Base-by-base conservation (phyloP, 2,113 vertebrate genomes). In the Thymallus thymallus region DNA sequence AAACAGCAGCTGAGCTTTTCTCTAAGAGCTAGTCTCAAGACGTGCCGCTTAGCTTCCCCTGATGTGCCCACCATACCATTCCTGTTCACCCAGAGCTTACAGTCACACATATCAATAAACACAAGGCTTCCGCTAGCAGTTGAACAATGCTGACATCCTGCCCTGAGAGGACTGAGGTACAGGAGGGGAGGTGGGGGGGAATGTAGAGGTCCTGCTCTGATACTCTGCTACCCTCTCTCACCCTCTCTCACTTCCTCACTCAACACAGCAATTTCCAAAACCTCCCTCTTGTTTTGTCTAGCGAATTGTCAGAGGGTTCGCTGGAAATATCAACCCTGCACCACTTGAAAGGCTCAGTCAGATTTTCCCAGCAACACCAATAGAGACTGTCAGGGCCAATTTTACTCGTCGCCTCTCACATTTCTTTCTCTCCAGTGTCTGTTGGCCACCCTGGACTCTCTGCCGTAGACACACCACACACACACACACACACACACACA, bases 361-460 rank as follows among this genome's bases (percentile, higher is more conserved):
- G 61, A 85, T 87, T 88, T 86, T 88, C 87, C 85, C 85, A 83
- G 75, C 74, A 77, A 79, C 76, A 75, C 82, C 76, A 80, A 71
- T 60, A 76, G 81, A 88, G 82, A 76, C 79, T 82, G 84, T 87
- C 82, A 74, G 73, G 79, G 82, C 62, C 78, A 79, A 82, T 89
- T 86, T 84, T 56, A 55, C 73, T 75, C 72, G 7, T 32, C 14
- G 71, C 68, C 75, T 86, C 70, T 75, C 66, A 66, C 78, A 82
- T 80, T 76, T 78, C 78, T 72, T 76, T 76, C 80, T 73, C 14
- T 72, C 18, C 12, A 75, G 80, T 76, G 82, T 61, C 77, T 75
- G 76, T 72, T 84, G 69, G 72, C 81, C 74, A 74, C 69, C 80
- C 2, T 41, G 18, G n/a, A 18, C n/a, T 45, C 69, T 35, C n/a